Evolutionary conservation across 2,888 invertebrate species (phyloP), one percentile per base, ranked within the genome.

Genomic region (Phragmatobia fuliginosa): DNA sequence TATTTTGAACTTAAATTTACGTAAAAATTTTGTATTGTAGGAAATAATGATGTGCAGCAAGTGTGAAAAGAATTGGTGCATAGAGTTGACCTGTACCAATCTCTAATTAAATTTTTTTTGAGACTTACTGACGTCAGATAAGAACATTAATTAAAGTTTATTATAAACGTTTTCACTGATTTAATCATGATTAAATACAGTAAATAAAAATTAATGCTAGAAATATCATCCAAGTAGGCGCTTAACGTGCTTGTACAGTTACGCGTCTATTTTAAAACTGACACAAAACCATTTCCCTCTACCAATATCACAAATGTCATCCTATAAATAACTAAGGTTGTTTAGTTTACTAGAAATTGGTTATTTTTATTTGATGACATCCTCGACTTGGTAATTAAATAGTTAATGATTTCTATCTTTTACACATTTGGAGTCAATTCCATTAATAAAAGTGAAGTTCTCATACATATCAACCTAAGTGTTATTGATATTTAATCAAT

Each of bases 261-360:
- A 75, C 79, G 72, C 70, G 73, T 88, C 87, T 91, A 90, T 90
- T 90, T 90, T 85, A 80, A 87, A 83, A 80, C 81, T 87, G 89
- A 87, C 89, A 89, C 84, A 81, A 85, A 87, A 87, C 86, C 74
- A 78, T 83, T 84, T 83, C 85, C 85, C 82, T 41, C 76, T 78
- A 81, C 73, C 77, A 64, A 80, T 82, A 88, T 89, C 90, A 90
- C 87, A 90, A 87, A 90, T 89, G 86, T 86, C 84, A 82, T 61
- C 83, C 75, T 89, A 90, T 88, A 90, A 90, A 91, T 89, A 90
- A 85, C 83, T 82, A 77, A 72, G 77, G 73, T 75, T 77, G 74
- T 73, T 78, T 78, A 68, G 25, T 75, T 73, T 59, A 70, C 63
- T 72, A 67, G 66, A 49, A 74, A 68, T 61, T 59, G 66, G 38